Conservation (phyloP, 2,888 invertebrate species). For the Leptinotarsa haldemani region DNA sequence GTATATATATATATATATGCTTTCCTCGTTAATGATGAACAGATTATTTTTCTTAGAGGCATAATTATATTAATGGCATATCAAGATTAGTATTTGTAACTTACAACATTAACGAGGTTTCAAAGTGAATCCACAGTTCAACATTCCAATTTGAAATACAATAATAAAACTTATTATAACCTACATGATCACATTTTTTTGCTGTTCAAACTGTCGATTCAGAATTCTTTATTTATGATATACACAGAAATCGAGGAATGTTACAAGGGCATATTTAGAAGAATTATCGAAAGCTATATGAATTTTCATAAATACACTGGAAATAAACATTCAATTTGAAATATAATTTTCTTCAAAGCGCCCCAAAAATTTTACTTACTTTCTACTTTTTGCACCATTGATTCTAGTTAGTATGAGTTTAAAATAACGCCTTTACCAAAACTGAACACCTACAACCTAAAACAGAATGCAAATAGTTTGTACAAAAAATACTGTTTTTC, state of each 20-base stretch:
- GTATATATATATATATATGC: background rate
- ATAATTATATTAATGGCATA: background rate
- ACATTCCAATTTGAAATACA: background rate
- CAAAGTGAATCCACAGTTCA: slow-evolving; percentile 28
- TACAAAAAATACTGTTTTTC: slow-evolving; percentile 58
- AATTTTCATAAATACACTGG: background rate
- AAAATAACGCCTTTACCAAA: slow-evolving; percentile 52
- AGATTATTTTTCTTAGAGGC: slow-evolving; percentile 22
- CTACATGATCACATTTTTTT: slow-evolving; percentile 46
- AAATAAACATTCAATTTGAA: slow-evolving; percentile 8
- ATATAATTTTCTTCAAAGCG: slow-evolving; percentile 27
- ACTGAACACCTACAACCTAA: slow-evolving; percentile 52
- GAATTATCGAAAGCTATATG: background rate
- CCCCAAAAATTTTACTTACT: slow-evolving; percentile 42
- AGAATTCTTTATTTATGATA: background rate
- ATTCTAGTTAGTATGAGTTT: slow-evolving; percentile 56
- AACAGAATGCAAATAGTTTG: slow-evolving; percentile 56
- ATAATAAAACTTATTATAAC: slow-evolving; percentile 21
- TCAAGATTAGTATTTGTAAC: background rate
- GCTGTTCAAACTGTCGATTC: slow-evolving; percentile 49
- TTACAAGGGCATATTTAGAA: slow-evolving; percentile 30
- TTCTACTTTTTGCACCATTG: slow-evolving; percentile 61
- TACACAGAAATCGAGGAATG: slow-evolving; percentile 56
- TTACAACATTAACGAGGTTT: slow-evolving; percentile 4
- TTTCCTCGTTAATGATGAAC: slow-evolving; percentile 32